Base-by-base conservation (phyloP, 2,113 vertebrate genomes). In the Plecturocebus donacophilus region DNA sequence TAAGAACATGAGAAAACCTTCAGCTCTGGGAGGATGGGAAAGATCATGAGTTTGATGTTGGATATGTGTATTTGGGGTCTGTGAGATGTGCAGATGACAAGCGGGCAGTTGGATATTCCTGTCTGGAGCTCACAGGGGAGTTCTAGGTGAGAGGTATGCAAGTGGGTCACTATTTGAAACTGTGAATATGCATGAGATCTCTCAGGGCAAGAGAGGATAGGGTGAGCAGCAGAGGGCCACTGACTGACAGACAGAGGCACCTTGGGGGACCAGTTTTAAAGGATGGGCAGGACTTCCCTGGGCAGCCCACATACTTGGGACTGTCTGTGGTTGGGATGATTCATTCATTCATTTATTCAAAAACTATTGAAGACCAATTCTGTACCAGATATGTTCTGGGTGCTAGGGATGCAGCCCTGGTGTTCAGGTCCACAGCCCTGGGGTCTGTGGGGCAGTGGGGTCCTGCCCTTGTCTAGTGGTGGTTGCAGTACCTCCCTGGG, bases 381-480 rank as follows among this genome's bases (percentile, higher is more conserved):
- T 40, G 45, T 91, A 71, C 13, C 47, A 56, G 42, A 25, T 56
- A 5, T 23, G 30, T 49, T 71, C 19, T 54, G 45, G 80, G 40
- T 38, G 64, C 23, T 66, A 76, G 84, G 77, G 77, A 40, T 1
- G 11, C 35, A 38, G 32, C 80, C 81, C 87, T 96, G 95, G 79
- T 93, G 76, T 47, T 96, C 54, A 13, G 7, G n/a, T 73, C 86
- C 54, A 27, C 32, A 1, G 45, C 75, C 76, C 73, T 11, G 30
- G 58, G 79, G 80, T 80, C 96, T 90, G 25, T 19, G 32, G 81
- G 47, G 5, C 40, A 38, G 75, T 16, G 27, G 45, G 61, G 52
- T 61, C 66, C 91, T 92, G 77, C 94, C 93, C 91, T 81, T 98
- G 81, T 96, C 97, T 87, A 82, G 95, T 85, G 54, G 19, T 91